Evolutionary conservation across 1,140 invertebrate species (phyloP).

Genomic region (Drepana arcuata): DNA sequence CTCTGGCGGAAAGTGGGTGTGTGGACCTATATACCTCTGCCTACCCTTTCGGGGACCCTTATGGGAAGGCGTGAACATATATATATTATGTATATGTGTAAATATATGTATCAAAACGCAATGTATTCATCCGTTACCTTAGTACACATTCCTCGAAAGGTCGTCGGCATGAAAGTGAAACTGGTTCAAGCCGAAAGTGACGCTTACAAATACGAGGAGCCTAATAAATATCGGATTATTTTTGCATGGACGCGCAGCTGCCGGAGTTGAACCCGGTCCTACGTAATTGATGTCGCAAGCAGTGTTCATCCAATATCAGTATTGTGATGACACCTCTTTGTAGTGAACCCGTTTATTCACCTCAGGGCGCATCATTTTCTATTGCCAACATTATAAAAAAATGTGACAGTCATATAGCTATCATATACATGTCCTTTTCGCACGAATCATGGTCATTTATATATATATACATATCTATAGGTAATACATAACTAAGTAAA

Average conservation of each 20-base stretch:
- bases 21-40: too few species aligned
- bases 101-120: conserved; percentile 14
- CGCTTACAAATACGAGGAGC: conserved; percentile 33
- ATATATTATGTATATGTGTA: too few species aligned
- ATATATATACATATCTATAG: neutral
- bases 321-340: conserved; percentile 26
- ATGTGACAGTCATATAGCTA: neutral
- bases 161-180: conserved; percentile 62
- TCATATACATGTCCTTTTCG: neutral
- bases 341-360: conserved; percentile 13
- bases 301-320: conserved; percentile 37
- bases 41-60: too few species aligned
- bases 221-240: conserved; percentile 35
- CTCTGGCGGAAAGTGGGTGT: too few species aligned
- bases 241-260: conserved; percentile 6
- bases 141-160: conserved; percentile 45
- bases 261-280: conserved; percentile 26
- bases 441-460: neutral
- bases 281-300: conserved; percentile 39
- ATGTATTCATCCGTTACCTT: conserved; percentile 55
- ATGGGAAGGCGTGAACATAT: too few species aligned
- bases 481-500: conserved; percentile 2
- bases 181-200: conserved; percentile 46
- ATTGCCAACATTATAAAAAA: neutral
- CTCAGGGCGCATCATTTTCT: neutral